These are phyloP conservation scores for Cancer borealis DNA, from an alignment of 2,888 invertebrate genomes.

Conservation along the genomic window DNA sequence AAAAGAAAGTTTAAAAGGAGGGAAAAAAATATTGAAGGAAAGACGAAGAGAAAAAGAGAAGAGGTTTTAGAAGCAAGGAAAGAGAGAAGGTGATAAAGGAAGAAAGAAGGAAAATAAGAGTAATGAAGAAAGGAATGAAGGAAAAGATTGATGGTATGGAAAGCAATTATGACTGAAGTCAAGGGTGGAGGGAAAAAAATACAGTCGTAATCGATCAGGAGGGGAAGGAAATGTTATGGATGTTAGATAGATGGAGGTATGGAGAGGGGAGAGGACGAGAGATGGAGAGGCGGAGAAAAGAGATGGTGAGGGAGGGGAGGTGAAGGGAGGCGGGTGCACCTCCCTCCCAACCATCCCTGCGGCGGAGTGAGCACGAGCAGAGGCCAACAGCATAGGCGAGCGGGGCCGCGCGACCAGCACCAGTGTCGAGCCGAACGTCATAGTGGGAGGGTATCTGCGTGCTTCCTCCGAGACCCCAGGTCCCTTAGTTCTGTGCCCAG, in stretches of 20 bases:
- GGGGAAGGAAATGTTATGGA: background rate
- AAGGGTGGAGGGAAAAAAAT: background rate
- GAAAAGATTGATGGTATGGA: slow-evolving; percentile 11
- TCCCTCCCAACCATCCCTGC: background rate
- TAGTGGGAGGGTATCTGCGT: background rate
- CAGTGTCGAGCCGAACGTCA: slow-evolving; percentile 1
- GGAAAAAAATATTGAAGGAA: background rate
- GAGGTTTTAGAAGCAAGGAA: background rate
- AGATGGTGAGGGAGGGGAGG: background rate
- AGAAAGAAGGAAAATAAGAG: background rate
- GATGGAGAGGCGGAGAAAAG: background rate
- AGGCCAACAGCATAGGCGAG: background rate
- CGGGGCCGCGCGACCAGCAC: background rate
- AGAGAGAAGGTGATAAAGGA: slow-evolving; percentile 20
- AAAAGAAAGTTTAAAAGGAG: background rate
- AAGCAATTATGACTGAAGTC: slow-evolving; percentile 11
- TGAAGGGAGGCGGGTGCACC: background rate
- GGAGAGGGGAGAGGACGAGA: background rate
- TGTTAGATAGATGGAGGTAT: background rate
- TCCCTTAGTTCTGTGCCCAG: background rate
- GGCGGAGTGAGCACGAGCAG: slow-evolving; percentile 22
- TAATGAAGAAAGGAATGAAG: background rate
- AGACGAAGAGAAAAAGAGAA: background rate
- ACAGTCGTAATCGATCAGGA: background rate
- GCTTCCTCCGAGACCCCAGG: background rate